Base-by-base conservation (phyloP, 2,797 vertebrate genomes). In the Scleropages formosus region DNA sequence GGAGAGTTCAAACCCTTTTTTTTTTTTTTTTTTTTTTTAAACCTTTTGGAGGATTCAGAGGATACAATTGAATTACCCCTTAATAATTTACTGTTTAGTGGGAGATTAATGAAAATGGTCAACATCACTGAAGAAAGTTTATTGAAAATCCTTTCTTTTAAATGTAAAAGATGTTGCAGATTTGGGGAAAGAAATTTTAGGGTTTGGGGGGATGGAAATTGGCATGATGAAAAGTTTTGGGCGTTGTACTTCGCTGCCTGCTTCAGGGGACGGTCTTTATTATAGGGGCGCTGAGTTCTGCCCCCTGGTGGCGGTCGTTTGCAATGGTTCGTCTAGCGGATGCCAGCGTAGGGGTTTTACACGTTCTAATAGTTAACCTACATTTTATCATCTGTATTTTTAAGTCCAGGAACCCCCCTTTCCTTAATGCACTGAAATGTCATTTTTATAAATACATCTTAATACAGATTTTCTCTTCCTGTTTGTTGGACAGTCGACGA, bases 171-270 rank as follows among this genome's bases (percentile, higher is more conserved):
- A 16, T 65, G 79, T 73, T 47, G 47, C 31, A 74, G 61, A 69
- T 18, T 20, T 75, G 26, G 69, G 47, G 60, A 72, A 82, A 74
- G 79, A 70, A 72, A 66, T 4, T 72, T 74, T 73, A 79, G 80
- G 63, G 16, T 78, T 44, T 53, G 26, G 44, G n/a, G 66, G 58
- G 60, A 53, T 24, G 71, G 59, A 51, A 15, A 53, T 59, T 63
- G 56, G 26, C 56, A 67, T 73, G 85, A 85, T 86, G 76, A 85
- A 87, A 86, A 80, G 66, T 80, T 81, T 81, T 84, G 93, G 92
- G 91, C 93, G 89, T 92, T 93, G 92, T 86, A 91, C 89, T 79
- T 78, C 39, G 90, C 91, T 91, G 88, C 90, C 90, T 87, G 82
- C 79, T 80, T 81, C 81, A 83, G 74, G 76, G 78, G 71, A 84